These are phyloP conservation scores for Actenoides lindsayi DNA, from an alignment of 2,113 vertebrate species.

Conservation along the genomic window DNA sequence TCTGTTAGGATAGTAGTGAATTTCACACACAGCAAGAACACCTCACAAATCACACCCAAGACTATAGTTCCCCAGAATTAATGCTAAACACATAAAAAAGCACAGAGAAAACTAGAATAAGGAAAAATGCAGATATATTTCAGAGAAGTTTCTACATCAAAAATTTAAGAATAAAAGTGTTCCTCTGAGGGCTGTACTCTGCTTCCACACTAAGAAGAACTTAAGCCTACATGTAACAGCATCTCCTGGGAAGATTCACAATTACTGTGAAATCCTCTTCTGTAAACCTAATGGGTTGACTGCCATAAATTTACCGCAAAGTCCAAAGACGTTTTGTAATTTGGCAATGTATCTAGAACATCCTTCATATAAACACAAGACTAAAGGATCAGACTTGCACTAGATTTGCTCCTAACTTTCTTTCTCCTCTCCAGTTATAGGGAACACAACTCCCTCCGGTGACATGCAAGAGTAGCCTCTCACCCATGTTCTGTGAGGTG, in stretches of 20 bases:
- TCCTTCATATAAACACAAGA: not conserved
- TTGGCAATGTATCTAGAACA: not conserved
- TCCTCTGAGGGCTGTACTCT: not conserved
- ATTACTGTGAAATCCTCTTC: slow-evolving; percentile 7
- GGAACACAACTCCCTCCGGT: not conserved
- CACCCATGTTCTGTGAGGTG: not conserved
- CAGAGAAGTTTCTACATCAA: not conserved
- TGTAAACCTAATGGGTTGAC: slow-evolving; percentile 11
- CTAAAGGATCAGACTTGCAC: not conserved
- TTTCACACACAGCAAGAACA: not conserved
- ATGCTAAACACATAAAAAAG: not conserved
- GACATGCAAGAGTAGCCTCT: not conserved
- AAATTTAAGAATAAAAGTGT: slow-evolving; percentile 8
- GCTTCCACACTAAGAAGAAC: not conserved
- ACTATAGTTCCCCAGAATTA: not conserved
- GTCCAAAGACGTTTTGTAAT: not conserved
- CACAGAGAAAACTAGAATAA: not conserved
- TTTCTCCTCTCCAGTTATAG: not conserved
- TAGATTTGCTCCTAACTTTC: not conserved
- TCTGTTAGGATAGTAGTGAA: not conserved
- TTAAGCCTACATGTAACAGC: not conserved
- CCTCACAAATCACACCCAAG: not conserved
- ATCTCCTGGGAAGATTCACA: slow-evolving; percentile 13
- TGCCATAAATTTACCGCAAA: not conserved
- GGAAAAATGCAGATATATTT: not conserved